phyloP scores from a whole-genome alignment of 37 sponge, comb jelly and placozoan species.

The Agelas oroides region DNA sequence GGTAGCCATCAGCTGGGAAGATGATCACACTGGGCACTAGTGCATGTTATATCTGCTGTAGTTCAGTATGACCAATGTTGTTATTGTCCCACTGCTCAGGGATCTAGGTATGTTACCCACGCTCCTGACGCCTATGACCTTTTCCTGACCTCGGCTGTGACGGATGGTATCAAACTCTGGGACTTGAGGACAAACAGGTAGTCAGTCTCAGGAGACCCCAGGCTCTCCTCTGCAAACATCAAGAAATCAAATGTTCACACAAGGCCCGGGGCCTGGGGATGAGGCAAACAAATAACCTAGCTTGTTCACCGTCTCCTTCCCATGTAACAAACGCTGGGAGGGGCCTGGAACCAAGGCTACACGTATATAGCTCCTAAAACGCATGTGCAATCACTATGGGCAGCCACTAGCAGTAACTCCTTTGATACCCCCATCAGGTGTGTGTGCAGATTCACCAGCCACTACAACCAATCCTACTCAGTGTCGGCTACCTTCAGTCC shows the following conservation, averaged over 20 bases:
- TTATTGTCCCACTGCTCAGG: slow-evolving; percentile 45
- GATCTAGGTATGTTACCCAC: slow-evolving; percentile 80
- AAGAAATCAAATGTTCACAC: background rate
- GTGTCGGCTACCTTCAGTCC: slow-evolving; percentile 84
- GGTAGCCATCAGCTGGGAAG: no score
- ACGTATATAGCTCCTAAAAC: background rate
- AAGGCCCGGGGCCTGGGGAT: background rate
- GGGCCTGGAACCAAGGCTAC: background rate
- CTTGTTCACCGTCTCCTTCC: no score
- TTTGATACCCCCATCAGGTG: slow-evolving; percentile 54
- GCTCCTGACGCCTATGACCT: slow-evolving; percentile 79
- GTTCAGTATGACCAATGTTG: no score
- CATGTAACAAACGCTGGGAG: no score
- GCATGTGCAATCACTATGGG: no score
- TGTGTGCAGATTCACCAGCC: slow-evolving; percentile 62
- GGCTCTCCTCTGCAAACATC: background rate
- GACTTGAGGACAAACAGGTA: slow-evolving; percentile 84
- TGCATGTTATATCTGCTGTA: no score
- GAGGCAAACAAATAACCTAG: no score
- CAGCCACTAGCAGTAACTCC: no score
- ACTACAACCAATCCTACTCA: slow-evolving; percentile 51
- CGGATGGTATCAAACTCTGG: slow-evolving; percentile 93
- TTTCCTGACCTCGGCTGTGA: slow-evolving; percentile 82
- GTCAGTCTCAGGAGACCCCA: background rate
- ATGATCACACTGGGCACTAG: no score